Evolutionary conservation across 2,113 vertebrate species (phyloP).

Genomic region (Sapajus apella): DNA sequence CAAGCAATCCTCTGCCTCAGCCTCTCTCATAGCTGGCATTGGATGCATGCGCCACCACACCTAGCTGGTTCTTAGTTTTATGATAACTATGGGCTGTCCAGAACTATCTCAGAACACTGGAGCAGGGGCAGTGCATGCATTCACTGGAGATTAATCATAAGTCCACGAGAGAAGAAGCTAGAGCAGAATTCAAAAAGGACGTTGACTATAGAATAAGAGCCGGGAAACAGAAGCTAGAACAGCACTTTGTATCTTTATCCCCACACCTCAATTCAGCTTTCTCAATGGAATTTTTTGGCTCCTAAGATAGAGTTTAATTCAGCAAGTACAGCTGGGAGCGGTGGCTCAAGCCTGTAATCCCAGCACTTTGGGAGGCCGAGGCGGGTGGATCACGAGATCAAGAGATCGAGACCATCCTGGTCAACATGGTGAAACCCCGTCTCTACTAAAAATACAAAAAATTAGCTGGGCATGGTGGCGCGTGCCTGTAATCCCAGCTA

Average conservation of each 20-base stretch:
- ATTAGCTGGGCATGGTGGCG: too few species aligned
- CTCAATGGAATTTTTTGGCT: background rate
- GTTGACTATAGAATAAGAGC: background rate
- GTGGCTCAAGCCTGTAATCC: too few species aligned
- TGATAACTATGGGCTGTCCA: background rate
- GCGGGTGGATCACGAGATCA: too few species aligned
- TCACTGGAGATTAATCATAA: background rate
- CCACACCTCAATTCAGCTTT: background rate
- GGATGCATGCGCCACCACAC: background rate
- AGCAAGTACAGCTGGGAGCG: background rate
- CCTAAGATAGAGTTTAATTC: background rate
- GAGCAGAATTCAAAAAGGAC: constrained; percentile 2
- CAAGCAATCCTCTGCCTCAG: background rate
- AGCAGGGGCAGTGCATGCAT: background rate
- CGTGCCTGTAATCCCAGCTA: too few species aligned
- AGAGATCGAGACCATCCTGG: too few species aligned
- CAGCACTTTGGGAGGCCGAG: too few species aligned
- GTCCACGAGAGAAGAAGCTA: background rate
- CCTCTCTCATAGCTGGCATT: background rate
- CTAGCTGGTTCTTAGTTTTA: background rate
- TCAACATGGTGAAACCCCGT: too few species aligned
- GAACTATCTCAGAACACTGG: background rate
- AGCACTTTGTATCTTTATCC: background rate
- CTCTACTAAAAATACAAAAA: too few species aligned
- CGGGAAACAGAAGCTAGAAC: background rate